These are phyloP conservation scores for Gryllus bimaculatus DNA, from an alignment of 1,140 invertebrate genomes.

Conservation along the genomic window DNA sequence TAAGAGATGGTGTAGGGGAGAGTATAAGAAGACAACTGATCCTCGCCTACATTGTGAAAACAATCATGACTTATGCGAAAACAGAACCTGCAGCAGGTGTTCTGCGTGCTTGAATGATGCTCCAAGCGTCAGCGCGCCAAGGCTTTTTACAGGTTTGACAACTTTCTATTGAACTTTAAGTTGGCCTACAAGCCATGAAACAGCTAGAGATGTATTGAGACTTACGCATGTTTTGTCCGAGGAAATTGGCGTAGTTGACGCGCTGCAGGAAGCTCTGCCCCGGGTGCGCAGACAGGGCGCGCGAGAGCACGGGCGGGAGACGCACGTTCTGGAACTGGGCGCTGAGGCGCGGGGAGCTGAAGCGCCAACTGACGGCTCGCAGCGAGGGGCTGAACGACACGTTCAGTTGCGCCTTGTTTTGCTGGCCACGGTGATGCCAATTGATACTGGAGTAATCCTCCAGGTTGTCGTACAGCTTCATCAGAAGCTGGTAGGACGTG, in stretches of 20 bases:
- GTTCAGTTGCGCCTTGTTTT: neutral
- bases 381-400: neutral
- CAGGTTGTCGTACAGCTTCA: neutral
- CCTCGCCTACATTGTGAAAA: too few relatives aligned
- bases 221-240: neutral
- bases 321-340: neutral
- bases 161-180: neutral
- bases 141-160: too few relatives aligned
- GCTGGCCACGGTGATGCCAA: neutral
- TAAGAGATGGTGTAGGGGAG: too few relatives aligned
- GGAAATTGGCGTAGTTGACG: neutral
- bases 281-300: neutral
- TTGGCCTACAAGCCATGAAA: too few relatives aligned
- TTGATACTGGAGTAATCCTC: neutral
- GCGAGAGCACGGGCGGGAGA: neutral
- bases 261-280: neutral
- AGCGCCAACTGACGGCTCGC: neutral
- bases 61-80: too few relatives aligned
- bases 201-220: neutral
- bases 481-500: conserved; percentile 18
- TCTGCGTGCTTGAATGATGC: too few relatives aligned
- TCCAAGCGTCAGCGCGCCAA: too few relatives aligned
- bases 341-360: neutral
- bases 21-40: too few relatives aligned
- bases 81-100: too few relatives aligned